Conservation (phyloP, 1,140 invertebrate species). For the Berghia stephanieae region DNA sequence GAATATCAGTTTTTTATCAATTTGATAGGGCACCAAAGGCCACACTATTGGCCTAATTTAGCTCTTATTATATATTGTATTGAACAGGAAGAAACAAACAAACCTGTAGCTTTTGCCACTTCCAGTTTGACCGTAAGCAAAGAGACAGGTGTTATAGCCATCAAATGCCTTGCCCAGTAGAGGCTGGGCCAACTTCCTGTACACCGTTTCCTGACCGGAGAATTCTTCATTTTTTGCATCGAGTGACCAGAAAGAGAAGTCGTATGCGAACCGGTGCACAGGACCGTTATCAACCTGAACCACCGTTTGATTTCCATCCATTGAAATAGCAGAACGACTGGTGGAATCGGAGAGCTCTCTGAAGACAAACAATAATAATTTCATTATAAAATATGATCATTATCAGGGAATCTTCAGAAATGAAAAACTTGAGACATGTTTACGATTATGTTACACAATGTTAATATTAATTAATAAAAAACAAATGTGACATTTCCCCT, state of each 20-base stretch:
- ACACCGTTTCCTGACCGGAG: conserved; percentile 61
- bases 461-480: neutral
- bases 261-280: conserved; percentile 71
- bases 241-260: conserved; percentile 74
- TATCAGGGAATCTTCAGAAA: neutral
- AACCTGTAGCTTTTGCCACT: conserved; percentile 85
- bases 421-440: neutral
- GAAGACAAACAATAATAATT: conserved; percentile 30
- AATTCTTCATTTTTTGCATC: conserved; percentile 52
- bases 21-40: no score
- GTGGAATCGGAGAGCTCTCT: conserved; percentile 69
- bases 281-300: conserved; percentile 67
- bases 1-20: no score
- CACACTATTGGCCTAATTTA: no score
- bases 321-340: conserved; percentile 69
- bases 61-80: no score
- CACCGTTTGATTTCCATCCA: conserved; percentile 70
- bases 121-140: conserved; percentile 96
- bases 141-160: conserved; percentile 74
- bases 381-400: neutral
- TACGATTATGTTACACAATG: neutral
- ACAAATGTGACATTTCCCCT: neutral
- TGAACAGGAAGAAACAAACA: no score
- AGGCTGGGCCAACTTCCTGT: conserved; percentile 60
- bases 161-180: conserved; percentile 64